These are phyloP conservation scores for Lycocorax pyrrhopterus DNA, from an alignment of 2,113 vertebrate species.

Conservation along the genomic window DNA sequence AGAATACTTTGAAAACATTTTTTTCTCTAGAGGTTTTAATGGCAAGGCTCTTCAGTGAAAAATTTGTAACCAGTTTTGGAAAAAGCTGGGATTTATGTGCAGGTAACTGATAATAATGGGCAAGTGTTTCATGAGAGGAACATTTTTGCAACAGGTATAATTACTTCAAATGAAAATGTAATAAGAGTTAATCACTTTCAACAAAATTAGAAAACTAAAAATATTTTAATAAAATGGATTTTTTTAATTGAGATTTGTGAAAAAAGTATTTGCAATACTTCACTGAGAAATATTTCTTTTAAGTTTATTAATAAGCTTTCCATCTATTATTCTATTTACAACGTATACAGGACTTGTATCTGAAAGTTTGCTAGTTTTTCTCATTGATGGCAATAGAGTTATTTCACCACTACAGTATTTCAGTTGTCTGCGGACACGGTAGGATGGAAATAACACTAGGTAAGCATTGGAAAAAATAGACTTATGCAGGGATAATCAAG, in stretches of 20 bases:
- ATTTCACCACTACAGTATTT: not conserved
- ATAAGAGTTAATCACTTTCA: not conserved
- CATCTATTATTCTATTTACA: not conserved
- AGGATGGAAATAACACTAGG: not conserved
- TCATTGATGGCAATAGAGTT: not conserved
- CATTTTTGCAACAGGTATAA: rapidly evolving
- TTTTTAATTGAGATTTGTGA: not conserved
- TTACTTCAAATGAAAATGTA: not conserved
- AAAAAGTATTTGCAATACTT: not conserved
- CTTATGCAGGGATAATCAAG: not conserved
- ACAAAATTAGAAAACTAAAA: not conserved
- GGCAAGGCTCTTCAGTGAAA: not conserved
- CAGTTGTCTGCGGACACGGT: not conserved
- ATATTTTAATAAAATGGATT: not conserved
- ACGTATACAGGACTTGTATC: not conserved
- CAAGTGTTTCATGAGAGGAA: not conserved
- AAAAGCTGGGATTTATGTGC: not conserved
- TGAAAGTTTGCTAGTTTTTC: not conserved
- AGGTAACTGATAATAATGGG: not conserved
- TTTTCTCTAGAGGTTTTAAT: not conserved
- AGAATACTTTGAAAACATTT: not conserved
- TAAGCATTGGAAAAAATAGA: not conserved
- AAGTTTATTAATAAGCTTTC: not conserved
- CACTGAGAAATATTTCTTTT: not conserved
- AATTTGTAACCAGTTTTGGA: not conserved